These are phyloP conservation scores for Aleadryas rufinucha DNA, from an alignment of 2,113 vertebrate species.

Conservation along the genomic window DNA sequence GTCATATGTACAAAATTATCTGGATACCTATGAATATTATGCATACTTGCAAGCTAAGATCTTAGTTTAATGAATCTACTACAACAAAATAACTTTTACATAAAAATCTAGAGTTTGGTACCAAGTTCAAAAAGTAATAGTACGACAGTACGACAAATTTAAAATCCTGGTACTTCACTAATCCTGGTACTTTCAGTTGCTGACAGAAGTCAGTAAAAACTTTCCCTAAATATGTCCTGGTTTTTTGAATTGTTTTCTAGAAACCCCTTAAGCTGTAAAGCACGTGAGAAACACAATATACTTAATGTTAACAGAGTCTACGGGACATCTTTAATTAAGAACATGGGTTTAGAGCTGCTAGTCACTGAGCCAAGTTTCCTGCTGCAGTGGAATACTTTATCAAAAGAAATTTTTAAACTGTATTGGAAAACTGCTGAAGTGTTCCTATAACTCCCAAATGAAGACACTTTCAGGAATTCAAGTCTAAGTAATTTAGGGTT, in stretches of 20 bases:
- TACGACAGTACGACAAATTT: neutral
- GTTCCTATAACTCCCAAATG: neutral
- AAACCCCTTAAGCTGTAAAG: neutral
- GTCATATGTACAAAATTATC: neutral
- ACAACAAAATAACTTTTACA: neutral
- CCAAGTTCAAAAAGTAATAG: neutral
- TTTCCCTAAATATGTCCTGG: neutral
- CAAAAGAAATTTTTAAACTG: neutral
- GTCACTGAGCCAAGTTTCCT: neutral
- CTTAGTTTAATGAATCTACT: neutral
- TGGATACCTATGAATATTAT: neutral
- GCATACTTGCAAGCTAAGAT: neutral
- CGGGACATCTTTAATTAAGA: neutral
- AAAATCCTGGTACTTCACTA: neutral
- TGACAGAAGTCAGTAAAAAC: neutral
- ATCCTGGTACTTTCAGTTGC: neutral
- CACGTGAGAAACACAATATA: neutral
- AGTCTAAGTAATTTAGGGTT: neutral
- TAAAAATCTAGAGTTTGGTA: neutral
- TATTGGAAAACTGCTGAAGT: neutral
- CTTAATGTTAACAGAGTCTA: neutral
- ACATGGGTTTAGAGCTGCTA: neutral
- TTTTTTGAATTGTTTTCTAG: neutral
- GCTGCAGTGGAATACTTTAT: neutral
- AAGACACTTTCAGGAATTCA: neutral